phyloP scores from a whole-genome alignment of 2,888 invertebrate genomes.

The Ophion ventricosus region DNA sequence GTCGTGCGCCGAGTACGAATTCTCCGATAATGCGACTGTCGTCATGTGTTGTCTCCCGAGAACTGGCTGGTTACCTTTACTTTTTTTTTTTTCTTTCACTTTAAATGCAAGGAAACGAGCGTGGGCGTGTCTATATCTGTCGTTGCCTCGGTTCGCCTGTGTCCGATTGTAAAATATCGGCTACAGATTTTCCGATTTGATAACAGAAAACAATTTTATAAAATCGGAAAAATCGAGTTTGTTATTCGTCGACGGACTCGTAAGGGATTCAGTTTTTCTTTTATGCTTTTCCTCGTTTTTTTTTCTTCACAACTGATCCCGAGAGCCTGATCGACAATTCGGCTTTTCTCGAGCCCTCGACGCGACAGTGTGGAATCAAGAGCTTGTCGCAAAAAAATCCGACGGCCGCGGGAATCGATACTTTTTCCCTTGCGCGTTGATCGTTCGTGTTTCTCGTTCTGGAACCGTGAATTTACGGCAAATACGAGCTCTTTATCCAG shows the following conservation, averaged over 20 bases:
- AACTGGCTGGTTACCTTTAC: slow-evolving; percentile 3
- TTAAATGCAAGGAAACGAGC: slow-evolving; percentile 29
- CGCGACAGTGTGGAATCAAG: not conserved
- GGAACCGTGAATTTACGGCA: slow-evolving; percentile 15
- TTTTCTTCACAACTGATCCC: slow-evolving; percentile 16
- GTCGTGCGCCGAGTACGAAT: slow-evolving; percentile 12
- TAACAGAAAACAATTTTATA: slow-evolving; percentile 39
- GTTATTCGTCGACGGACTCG: slow-evolving; percentile 13
- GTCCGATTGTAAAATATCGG: slow-evolving; percentile 24
- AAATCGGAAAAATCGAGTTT: slow-evolving; percentile 43
- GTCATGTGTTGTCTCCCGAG: not conserved
- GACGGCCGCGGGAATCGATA: slow-evolving; percentile 34
- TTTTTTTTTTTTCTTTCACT: not conserved
- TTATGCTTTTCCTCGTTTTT: slow-evolving; percentile 8
- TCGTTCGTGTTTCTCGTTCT: slow-evolving; percentile 41
- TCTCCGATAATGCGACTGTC: slow-evolving; percentile 35
- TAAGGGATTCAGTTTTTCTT: not conserved
- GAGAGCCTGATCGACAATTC: slow-evolving; percentile 6
- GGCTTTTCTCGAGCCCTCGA: not conserved
- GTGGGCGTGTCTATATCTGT: not conserved
- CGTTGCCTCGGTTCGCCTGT: slow-evolving; percentile 5
- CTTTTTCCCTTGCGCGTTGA: slow-evolving; percentile 37
- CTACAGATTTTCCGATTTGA: slow-evolving; percentile 28
- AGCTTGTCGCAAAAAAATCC: slow-evolving; percentile 32
- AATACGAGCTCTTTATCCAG: slow-evolving; percentile 63